Evolutionary conservation across 2,888 invertebrate genomes (phyloP).

Genomic region (Drosophila flavopinicola): DNA sequence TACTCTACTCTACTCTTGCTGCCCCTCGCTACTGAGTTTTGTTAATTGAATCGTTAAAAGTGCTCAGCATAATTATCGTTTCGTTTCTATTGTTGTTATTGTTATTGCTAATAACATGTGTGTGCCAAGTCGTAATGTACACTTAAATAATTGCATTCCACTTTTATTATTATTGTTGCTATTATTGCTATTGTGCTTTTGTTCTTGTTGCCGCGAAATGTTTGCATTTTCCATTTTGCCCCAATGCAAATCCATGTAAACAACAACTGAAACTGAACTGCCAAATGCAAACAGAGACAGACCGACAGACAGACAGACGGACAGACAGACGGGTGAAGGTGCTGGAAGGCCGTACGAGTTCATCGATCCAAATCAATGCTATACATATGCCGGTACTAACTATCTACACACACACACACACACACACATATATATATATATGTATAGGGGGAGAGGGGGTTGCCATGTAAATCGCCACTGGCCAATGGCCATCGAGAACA

Average conservation of each 20-base stretch:
- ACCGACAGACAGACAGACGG: background rate
- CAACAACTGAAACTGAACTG: too few relatives aligned
- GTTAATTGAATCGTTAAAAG: slow-evolving; percentile 69
- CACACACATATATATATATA: background rate
- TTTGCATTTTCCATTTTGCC: slow-evolving; percentile 49
- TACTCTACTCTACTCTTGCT: background rate
- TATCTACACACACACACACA: slow-evolving; percentile 2
- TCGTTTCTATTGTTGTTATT: slow-evolving; percentile 42
- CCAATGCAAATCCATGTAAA: slow-evolving; percentile 52
- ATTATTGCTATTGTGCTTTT: slow-evolving; percentile 20
- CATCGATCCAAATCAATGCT: slow-evolving; percentile 83
- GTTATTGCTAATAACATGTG: slow-evolving; percentile 31
- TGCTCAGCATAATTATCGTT: slow-evolving; percentile 63
- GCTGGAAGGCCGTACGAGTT: slow-evolving; percentile 67
- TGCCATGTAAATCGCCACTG: slow-evolving; percentile 9
- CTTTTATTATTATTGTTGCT: slow-evolving; percentile 40
- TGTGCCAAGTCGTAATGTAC: slow-evolving; percentile 35
- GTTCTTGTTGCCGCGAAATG: slow-evolving; percentile 32
- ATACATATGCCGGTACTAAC: slow-evolving; percentile 37
- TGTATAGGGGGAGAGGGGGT: background rate
- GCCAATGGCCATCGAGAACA: slow-evolving; percentile 24
- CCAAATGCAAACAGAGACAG: slow-evolving; percentile 21
- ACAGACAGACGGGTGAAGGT: slow-evolving; percentile 15
- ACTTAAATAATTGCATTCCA: slow-evolving; percentile 65
- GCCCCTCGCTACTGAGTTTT: background rate